Conservation (phyloP, 2,888 invertebrate genomes). For the Eupsilia transversa region DNA sequence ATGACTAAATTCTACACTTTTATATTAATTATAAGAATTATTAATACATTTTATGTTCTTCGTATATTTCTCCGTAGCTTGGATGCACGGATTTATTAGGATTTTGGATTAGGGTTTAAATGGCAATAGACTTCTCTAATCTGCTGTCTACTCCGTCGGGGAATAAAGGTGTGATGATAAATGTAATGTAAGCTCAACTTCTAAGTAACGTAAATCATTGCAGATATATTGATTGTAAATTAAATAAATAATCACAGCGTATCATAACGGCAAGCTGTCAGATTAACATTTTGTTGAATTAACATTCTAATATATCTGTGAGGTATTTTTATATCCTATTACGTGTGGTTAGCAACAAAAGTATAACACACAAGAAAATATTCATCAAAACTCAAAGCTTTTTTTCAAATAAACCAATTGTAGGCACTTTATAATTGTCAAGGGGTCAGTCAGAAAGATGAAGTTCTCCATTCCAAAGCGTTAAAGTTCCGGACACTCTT, state of each 20-base stretch:
- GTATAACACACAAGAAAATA: conserved; percentile 5
- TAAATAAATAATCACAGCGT: conserved; percentile 48
- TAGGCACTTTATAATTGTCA: too few species aligned
- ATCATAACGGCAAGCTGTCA: conserved; percentile 60
- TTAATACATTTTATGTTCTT: background rate
- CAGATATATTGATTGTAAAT: conserved; percentile 45
- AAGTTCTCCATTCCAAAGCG: too few species aligned
- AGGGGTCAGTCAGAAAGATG: too few species aligned
- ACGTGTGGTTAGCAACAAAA: conserved; percentile 48
- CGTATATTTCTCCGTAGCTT: background rate
- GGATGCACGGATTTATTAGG: background rate
- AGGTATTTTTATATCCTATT: conserved; percentile 62
- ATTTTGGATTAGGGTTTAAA: background rate
- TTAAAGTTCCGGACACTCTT: too few species aligned
- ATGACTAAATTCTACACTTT: background rate
- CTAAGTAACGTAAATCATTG: conserved; percentile 26
- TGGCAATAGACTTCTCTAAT: too few species aligned
- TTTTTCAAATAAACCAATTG: too few species aligned
- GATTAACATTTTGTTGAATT: conserved; percentile 61
- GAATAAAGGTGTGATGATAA: background rate
- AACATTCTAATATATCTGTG: conserved; percentile 57
- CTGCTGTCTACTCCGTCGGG: background rate
- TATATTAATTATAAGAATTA: background rate
- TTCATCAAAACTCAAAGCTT: background rate
- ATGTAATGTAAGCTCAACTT: background rate